Conservation (phyloP, 2,888 invertebrate species). For the Troides oblongomaculatus region DNA sequence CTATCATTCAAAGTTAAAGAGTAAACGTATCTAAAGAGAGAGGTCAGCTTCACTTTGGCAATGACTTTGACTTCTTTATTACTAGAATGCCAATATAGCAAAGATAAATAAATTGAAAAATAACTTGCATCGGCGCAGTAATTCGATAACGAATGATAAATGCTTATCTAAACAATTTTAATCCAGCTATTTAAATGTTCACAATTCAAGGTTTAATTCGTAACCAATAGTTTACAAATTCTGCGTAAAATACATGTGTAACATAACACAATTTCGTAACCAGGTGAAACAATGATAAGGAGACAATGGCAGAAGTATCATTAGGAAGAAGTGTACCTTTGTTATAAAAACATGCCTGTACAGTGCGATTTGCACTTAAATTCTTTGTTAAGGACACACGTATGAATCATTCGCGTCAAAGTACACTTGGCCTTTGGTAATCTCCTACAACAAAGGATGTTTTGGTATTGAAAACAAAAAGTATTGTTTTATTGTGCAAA, state of each 20-base stretch:
- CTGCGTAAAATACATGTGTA: constrained; percentile 12
- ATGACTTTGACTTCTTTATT: constrained; percentile 27
- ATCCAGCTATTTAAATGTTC: constrained; percentile 25
- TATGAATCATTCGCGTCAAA: constrained; percentile 39
- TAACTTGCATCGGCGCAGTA: constrained; percentile 13
- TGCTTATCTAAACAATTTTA: constrained; percentile 31
- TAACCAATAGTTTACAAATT: constrained; percentile 25
- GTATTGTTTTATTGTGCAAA: constrained; percentile 4
- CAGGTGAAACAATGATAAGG: constrained; percentile 37
- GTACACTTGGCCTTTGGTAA: constrained; percentile 26
- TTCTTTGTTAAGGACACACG: constrained; percentile 37
- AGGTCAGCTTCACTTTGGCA: constrained; percentile 22
- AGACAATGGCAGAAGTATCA: constrained; percentile 35
- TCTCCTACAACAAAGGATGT: constrained; percentile 26
- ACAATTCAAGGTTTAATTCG: constrained; percentile 35
- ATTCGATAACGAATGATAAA: constrained; percentile 28
- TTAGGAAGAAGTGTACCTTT: constrained; percentile 35
- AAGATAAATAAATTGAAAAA: constrained; percentile 16
- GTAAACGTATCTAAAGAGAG: constrained; percentile 9
- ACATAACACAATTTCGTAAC: constrained; percentile 38
- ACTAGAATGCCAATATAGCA: constrained; percentile 8
- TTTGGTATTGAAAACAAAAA: constrained; percentile 2
- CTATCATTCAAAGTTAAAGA: constrained; percentile 16
- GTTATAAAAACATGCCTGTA: constrained; percentile 29
- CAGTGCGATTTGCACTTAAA: constrained; percentile 31